These are phyloP conservation scores for Hemiprocne comata DNA, from an alignment of 2,113 vertebrate genomes.

Conservation along the genomic window DNA sequence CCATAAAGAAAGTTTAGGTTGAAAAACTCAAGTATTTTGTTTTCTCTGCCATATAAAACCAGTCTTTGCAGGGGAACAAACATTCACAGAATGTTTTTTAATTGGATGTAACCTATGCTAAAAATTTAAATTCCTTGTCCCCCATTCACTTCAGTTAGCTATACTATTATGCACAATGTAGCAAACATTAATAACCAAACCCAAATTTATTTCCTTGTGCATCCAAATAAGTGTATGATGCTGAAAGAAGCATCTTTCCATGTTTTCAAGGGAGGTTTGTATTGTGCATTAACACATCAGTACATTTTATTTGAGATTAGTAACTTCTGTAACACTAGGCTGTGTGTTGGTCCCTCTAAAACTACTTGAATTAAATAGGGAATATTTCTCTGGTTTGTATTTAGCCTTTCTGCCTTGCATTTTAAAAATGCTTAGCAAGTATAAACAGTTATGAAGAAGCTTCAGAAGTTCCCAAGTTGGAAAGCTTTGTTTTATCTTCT, in stretches of 20 bases:
- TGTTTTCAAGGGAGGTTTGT: not conserved
- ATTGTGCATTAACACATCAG: not conserved
- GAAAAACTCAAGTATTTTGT: not conserved
- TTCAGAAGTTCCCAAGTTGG: conserved; percentile 16
- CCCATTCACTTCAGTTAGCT: not conserved
- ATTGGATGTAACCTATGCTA: not conserved
- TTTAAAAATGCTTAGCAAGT: not conserved
- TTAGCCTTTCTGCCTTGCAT: conserved; percentile 5
- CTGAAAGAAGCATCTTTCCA: not conserved
- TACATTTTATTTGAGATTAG: not conserved
- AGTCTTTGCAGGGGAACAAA: not conserved
- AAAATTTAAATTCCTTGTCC: not conserved
- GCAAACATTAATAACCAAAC: not conserved
- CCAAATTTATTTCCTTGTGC: not conserved
- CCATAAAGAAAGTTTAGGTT: not conserved
- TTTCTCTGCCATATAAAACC: not conserved
- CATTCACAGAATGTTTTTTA: not conserved
- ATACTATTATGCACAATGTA: not conserved
- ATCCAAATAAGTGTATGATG: not conserved
- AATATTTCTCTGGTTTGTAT: not conserved
- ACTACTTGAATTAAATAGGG: not conserved
- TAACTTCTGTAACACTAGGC: not conserved
- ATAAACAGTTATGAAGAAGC: not conserved
- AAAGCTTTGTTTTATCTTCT: conserved; percentile 49
- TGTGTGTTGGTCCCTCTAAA: not conserved